Conservation (phyloP, 2,113 vertebrate species). For the Protobothrops mucrosquamatus region DNA sequence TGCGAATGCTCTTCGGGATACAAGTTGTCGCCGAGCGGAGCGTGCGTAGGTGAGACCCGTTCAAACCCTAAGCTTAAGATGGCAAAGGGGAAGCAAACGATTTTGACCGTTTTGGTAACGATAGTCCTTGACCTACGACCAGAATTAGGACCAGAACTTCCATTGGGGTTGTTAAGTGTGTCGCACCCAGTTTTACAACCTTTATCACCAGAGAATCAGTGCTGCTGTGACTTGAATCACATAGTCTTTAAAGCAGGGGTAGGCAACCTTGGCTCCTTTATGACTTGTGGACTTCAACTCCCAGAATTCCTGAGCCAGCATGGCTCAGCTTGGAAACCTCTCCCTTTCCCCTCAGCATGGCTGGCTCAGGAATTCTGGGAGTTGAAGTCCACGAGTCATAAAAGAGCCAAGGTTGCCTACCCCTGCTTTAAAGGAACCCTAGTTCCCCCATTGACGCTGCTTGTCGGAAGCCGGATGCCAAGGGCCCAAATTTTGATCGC, state of each 20-base stretch:
- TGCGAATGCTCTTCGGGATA: conserved; percentile 87
- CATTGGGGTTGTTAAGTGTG: not conserved
- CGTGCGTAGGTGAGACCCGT: conserved; percentile 83
- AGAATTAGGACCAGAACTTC: not conserved
- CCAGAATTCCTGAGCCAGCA: too few species aligned
- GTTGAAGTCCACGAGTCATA: too few species aligned
- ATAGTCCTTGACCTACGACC: not conserved
- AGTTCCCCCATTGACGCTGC: not conserved
- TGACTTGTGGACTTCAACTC: too few species aligned
- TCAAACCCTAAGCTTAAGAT: not conserved
- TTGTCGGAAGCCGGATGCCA: not conserved
- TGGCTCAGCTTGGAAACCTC: too few species aligned
- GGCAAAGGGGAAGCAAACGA: not conserved
- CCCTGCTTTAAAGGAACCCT: not conserved
- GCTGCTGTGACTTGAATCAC: not conserved
- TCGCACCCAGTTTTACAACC: not conserved
- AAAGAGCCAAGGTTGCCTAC: too few species aligned
- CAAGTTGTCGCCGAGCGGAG: conserved; percentile 84
- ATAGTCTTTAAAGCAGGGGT: not conserved
- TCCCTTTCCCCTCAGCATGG: too few species aligned
- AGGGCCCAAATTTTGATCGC: too few species aligned
- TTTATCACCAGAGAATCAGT: not conserved
- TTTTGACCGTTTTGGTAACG: not conserved
- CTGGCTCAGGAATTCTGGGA: too few species aligned
- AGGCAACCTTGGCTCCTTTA: too few species aligned